A percentile compares a stretch with the other conserved stretches of the same genome.
Evolutionary conservation across 1,140 invertebrate genomes (phyloP).

Genomic region (Zaprionus ornatus): DNA sequence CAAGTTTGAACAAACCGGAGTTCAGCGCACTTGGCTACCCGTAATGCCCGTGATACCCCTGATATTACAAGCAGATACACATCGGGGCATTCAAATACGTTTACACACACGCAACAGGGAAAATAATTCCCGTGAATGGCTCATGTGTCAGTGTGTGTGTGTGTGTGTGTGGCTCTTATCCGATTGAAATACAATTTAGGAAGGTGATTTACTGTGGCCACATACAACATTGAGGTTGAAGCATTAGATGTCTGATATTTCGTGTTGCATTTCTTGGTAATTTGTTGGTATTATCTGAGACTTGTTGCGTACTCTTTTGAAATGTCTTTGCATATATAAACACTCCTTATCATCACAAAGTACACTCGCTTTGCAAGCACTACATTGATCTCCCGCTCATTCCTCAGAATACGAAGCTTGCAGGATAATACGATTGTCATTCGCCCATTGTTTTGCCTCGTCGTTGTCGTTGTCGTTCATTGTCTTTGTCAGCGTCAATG

Average conservation of each 20-base stretch:
- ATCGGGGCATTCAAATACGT: not conserved
- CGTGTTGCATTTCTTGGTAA: too few species aligned
- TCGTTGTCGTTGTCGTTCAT: not conserved
- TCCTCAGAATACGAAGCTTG: not conserved
- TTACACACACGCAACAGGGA: not conserved
- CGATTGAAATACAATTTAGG: not conserved
- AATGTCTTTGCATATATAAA: too few species aligned
- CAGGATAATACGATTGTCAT: not conserved
- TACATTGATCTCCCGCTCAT: not conserved
- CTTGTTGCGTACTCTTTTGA: too few species aligned
- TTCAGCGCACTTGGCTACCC: not conserved
- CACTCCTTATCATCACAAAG: too few species aligned
- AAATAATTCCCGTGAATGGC: not conserved
- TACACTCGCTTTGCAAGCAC: not conserved
- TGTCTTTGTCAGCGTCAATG: not conserved
- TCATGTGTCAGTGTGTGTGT: not conserved
- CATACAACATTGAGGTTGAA: too few species aligned
- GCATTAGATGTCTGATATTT: too few species aligned
- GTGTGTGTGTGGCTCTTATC: not conserved
- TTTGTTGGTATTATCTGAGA: too few species aligned
- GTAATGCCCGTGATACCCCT: not conserved
- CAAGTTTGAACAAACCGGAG: not conserved
- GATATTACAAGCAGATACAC: not conserved
- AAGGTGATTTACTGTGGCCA: not conserved
- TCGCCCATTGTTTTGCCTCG: not conserved